Evolutionary conservation across 2,888 invertebrate species (phyloP), one percentile per base, ranked within the genome.

Genomic region (Mantis religiosa): DNA sequence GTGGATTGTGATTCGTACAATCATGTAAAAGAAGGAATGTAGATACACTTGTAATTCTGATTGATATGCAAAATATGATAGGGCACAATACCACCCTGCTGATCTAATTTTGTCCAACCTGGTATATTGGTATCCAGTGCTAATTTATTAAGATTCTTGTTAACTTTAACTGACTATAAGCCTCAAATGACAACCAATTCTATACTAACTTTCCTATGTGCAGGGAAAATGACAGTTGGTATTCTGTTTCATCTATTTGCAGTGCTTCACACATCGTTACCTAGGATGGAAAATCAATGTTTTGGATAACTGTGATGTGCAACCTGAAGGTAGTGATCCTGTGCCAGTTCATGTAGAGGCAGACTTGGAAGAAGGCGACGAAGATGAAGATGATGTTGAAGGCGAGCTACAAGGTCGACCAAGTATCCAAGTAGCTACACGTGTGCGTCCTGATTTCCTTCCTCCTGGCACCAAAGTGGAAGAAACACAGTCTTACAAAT

Each of bases 231-330:
- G 9, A 41, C 12, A 3, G 54, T 71, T 20, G 15, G 14, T 71
- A 71, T 71, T 71, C 25, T 41, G 1, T 41, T 41, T n/a, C 30
- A 20, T 87, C 90, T 91, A 91, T 91, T 94, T 94, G 89, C 94
- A 99, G 97, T 98, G 98, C 93, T 98, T 96, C 94, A 97, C 98
- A 7, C 98, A 98, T 93, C 97, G 98, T 90, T 96, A 98, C 92
- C 96, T 99, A 92, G 99, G 99, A 87, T 98, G 98, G 98, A 98
- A 98, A 94, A 98, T 99, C 91, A 96, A 97, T 93, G 98, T 99
- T 1, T 94, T 97, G 90, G 98, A 99, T 93, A 94, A 95, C 85
- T 98, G 98, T 92, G 97, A 97, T 91, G 93, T 92, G 28, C 82
- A 86, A 28, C 87, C 86, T 15, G 92, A 92, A 89, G 90, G 88